Base-by-base conservation (phyloP, 2,797 vertebrate species). In the Eleutherodactylus coqui region DNA sequence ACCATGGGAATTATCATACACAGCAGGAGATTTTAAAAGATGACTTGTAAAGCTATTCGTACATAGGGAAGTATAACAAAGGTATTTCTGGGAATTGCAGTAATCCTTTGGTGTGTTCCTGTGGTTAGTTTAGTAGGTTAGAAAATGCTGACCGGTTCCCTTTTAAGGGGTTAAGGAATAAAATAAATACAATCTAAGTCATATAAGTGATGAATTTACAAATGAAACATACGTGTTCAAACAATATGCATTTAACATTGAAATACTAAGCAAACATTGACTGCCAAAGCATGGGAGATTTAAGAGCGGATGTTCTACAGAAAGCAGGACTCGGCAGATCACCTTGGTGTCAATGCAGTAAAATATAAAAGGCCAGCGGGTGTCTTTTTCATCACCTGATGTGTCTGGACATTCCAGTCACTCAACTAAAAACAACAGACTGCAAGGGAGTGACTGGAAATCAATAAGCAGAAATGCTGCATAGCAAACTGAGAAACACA, bases 391-490 rank as follows among this genome's bases (percentile, higher is more conserved):
- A 43, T 5, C 36, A 69, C 9, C 67, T 8, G 3, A 70, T 45
- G 45, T 69, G 8, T 14, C 45, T 38, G 75, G 32, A 29, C 32
- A 41, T 24, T 38, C 14, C 3, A 36, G 41, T 75, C 72, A n/a
- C 73, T 67, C 43, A 69, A 64, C n/a, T 27, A 62, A 79, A 82
- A 67, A 43, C 70, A 64, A 76, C 70, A 81, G 70, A 19, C 21
- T 64, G 55, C 27, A 21, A 32, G 29, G 27, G 43, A 82, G 55
- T 77, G 79, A 82, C 77, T 76, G 79, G 24, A 76, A 82, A 86
- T 86, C 85, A 82, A 86, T 86, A 77, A 7, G 11, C 27, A 75
- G 79, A 86, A 64, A 70, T 45, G 32, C 85, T 86, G n/a, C n/a
- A 29, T 4, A 41, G 72, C 72, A 53, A 75, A 64, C 53, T 29